Evolutionary conservation across 1,140 invertebrate genomes (phyloP), one percentile per base, ranked within the genome.

Genomic region (Adoxophyes honmai): DNA sequence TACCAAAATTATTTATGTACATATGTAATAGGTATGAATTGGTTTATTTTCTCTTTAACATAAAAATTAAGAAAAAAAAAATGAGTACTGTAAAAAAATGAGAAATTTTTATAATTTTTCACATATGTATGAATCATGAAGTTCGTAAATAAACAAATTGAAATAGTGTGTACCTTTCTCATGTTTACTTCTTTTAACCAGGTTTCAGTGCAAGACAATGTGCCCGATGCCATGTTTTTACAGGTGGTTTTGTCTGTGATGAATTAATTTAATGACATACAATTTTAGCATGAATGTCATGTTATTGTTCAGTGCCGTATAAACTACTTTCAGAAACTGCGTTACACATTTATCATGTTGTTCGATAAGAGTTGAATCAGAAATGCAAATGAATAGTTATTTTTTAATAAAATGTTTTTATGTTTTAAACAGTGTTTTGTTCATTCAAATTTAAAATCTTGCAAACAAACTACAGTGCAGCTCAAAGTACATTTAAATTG

Each of bases 201-300:
- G 42, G 42, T 48, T 48, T 48, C 16, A 28, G 21, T 28, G 21
- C 21, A 48, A 48, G 18, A 48, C 16, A 48, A 16, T 21, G 28
- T 48, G 18, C 18, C 21, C 42, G 16, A 48, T 48, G 28, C 42
- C 42, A 21, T n/a, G 28, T 33, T 48, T 48, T 11, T 18, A 13
- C 42, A 48, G 42, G 10, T 48, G 42, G 11, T 18, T 8, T 11
- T 48, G 8, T 48, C 16, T 48, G 16, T 48, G 42, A 48, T 21
- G 16, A 48, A 48, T 48, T 48, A 48, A 48, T 48, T 48, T 48
- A 48, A 48, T 48, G 42, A 21, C 42, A 48, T 48, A 48, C 42
- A 48, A 48, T 28, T 48, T 14, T 16, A 48, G 42, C 18, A 48
- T 48, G 42, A 48, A 48, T 13, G 42, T 48, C 42, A 48, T 13